Percentiles rank a stretch among this genome's conserved stretches.
Evolutionary conservation across 2,888 invertebrate species (phyloP).

Genomic region (Ecliptopera silaceata): DNA sequence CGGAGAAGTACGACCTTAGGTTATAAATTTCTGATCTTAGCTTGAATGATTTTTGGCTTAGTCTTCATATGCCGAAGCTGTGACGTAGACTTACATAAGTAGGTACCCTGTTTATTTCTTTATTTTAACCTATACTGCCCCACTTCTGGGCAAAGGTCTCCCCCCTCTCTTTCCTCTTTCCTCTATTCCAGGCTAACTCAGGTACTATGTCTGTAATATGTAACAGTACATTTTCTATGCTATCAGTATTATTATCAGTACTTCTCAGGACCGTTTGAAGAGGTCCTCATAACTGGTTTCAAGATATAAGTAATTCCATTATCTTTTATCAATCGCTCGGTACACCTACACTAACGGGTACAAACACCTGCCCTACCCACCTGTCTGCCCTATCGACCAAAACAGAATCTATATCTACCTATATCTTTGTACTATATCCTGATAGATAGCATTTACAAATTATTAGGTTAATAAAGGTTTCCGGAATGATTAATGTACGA

Average conservation of each 20-base stretch:
- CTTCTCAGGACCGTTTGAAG: background rate
- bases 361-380: conserved; percentile 75
- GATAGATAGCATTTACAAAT: conserved; percentile 33
- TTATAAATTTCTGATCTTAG: too few species aligned
- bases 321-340: conserved; percentile 65
- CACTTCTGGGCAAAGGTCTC: too few species aligned
- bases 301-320: conserved; percentile 37
- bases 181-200: too few species aligned
- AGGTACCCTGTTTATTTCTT: too few species aligned
- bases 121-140: too few species aligned
- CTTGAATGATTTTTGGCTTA: too few species aligned
- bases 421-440: conserved; percentile 20
- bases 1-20: too few species aligned
- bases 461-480: conserved; percentile 21
- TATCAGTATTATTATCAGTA: background rate
- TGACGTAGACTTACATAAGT: too few species aligned
- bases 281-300: background rate
- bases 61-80: too few species aligned
- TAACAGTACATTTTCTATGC: too few species aligned
- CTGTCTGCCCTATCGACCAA: conserved; percentile 54
- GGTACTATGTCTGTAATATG: background rate
- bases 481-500: conserved; percentile 17
- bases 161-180: too few species aligned
- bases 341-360: conserved; percentile 69
- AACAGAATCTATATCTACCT: conserved; percentile 29